phyloP scores from a whole-genome alignment of 2,113 vertebrate species.

The Oreochromis tanganicae region DNA sequence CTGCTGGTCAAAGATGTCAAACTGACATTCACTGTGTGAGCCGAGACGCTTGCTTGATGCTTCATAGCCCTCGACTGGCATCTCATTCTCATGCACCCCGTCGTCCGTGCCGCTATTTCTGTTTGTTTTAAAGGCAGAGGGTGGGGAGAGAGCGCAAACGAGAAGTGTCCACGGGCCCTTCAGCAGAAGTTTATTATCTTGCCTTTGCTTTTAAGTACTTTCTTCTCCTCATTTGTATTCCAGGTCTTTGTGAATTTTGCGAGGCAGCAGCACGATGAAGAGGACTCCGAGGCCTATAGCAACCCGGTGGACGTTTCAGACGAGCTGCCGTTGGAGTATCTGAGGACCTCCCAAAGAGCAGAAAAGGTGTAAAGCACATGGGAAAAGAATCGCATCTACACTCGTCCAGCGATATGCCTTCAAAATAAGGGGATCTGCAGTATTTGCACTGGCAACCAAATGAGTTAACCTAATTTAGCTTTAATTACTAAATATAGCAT shows the following conservation, averaged over 20 bases:
- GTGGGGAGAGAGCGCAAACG: neutral
- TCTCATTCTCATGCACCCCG: slow-evolving; percentile 34
- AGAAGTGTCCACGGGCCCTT: neutral
- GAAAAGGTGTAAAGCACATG: neutral
- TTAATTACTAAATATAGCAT: neutral
- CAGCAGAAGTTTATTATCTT: neutral
- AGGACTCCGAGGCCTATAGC: neutral
- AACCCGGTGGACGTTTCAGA: slow-evolving; percentile 60
- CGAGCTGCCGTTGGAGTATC: slow-evolving; percentile 14
- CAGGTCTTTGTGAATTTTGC: slow-evolving; percentile 76
- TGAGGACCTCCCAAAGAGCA: neutral
- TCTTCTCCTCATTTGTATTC: neutral
- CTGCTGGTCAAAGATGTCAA: slow-evolving; percentile 54
- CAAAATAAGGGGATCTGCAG: neutral
- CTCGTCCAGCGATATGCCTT: neutral
- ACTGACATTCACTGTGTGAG: slow-evolving; percentile 48
- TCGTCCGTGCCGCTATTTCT: neutral
- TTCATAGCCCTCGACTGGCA: slow-evolving; percentile 23
- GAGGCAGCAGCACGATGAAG: slow-evolving; percentile 45
- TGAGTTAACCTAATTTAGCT: neutral
- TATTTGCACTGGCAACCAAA: neutral
- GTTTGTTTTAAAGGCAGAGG: slow-evolving; percentile 25
- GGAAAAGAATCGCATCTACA: neutral
- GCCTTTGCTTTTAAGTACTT: neutral
- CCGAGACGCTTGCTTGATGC: slow-evolving; percentile 22